Conservation (phyloP, 2,113 vertebrate genomes). For the Eublepharis macularius region DNA sequence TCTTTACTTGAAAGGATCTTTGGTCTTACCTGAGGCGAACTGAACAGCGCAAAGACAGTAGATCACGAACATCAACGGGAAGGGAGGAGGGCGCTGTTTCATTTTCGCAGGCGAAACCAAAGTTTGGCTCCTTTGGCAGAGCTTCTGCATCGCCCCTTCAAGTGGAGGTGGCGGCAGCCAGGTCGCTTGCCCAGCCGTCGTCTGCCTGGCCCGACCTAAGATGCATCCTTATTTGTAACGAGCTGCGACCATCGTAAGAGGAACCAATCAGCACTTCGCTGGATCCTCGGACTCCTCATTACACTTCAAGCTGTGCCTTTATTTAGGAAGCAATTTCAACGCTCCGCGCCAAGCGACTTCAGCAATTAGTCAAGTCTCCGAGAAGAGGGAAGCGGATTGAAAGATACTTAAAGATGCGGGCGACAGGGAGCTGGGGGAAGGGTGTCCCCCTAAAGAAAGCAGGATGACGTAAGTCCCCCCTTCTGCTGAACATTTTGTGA, state of each 20-base stretch:
- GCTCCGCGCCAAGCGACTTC: constrained; percentile 35
- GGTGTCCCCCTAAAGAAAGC: not conserved
- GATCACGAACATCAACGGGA: constrained; percentile 39
- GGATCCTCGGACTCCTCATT: constrained; percentile 55
- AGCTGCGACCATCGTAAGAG: constrained; percentile 15
- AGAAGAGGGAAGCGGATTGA: constrained; percentile 19
- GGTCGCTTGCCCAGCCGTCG: not conserved
- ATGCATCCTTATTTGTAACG: constrained; percentile 29
- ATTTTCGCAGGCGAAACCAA: constrained; percentile 40
- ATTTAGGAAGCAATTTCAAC: constrained; percentile 62
- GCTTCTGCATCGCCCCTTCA: constrained; percentile 12
- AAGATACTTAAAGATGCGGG: constrained; percentile 33
- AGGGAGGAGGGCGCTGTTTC: constrained; percentile 22
- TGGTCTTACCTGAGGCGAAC: constrained; percentile 60
- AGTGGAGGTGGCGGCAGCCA: not conserved
- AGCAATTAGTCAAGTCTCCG: constrained; percentile 34
- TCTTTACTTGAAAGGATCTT: not conserved
- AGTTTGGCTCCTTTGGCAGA: not conserved
- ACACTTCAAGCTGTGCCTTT: constrained; percentile 61
- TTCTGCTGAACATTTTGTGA: no score
- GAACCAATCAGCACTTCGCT: constrained; percentile 58
- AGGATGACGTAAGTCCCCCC: not conserved
- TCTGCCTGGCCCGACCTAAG: constrained; percentile 7
- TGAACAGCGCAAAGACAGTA: constrained; percentile 58
- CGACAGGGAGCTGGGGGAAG: constrained; percentile 14